phyloP scores from a whole-genome alignment of 2,797 vertebrate species.

The Pseudocheirus occidentalis region DNA sequence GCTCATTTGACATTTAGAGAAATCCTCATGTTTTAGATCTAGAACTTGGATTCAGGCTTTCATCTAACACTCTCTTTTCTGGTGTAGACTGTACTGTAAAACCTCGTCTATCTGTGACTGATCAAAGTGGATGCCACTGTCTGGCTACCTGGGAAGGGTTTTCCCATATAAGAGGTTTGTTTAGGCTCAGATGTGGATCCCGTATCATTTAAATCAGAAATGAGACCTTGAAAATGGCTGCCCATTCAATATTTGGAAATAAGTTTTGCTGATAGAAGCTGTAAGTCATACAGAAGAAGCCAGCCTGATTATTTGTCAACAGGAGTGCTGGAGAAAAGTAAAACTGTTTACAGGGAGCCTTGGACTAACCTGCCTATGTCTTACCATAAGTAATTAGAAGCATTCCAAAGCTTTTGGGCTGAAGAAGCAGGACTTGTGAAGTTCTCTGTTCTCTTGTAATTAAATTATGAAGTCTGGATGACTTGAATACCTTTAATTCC shows the following conservation, averaged over 20 bases:
- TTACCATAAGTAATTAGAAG: neutral
- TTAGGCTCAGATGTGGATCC: slow-evolving; percentile 46
- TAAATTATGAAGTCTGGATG: neutral
- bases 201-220: slow-evolving; percentile 63
- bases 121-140: neutral
- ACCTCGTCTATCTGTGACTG: neutral
- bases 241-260: slow-evolving; percentile 39
- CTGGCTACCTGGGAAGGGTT: neutral
- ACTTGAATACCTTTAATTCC: neutral
- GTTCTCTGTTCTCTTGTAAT: neutral
- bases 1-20: neutral
- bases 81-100: fast-evolving
- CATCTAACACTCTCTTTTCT: neutral
- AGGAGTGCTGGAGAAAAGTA: neutral
- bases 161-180: slow-evolving; percentile 54
- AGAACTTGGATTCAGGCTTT: neutral
- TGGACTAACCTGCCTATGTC: neutral
- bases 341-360: neutral
- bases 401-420: neutral
- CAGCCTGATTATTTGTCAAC: neutral
- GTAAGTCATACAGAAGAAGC: slow-evolving; percentile 47
- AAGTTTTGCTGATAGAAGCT: neutral
- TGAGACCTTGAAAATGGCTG: slow-evolving; percentile 58
- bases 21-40: neutral
- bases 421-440: neutral